Base-by-base conservation (phyloP, 2,888 invertebrate species). In the Ochropleura leucogaster region DNA sequence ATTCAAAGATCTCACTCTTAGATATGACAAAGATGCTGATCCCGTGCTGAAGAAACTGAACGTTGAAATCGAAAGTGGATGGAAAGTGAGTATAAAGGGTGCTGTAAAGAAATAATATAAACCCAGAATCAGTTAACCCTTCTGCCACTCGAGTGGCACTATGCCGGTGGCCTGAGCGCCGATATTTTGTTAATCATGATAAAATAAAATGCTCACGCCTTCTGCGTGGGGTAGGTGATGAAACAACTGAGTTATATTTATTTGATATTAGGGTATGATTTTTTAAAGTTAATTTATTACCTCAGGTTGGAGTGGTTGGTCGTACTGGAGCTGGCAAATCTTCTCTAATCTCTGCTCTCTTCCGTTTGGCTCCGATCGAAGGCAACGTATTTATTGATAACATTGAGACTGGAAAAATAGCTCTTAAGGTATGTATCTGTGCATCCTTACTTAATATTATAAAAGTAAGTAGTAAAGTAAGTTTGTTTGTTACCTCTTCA, bases 311-410 rank as follows among this genome's bases (percentile, higher is more conserved):
- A 68, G 98, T 98, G 78, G 98, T 98, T 1, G 99, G 99, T 0
- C 97, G 99, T 68, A 99, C 99, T 0, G 99, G 99, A 3, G 98
- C 99, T 12, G 99, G 99, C 18, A 98, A 98, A 92, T 98, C 98
- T 0, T 98, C 98, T 0, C 94, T 98, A 57, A 98, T 98, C 82
- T 97, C 98, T 7, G 98, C 99, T 1, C 94, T 99, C 42, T 99
- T 99, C 94, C 97, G 98, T 5, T 93, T 99, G 83, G 97, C 98
- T 0, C 98, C 98, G 60, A 97, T 98, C 30, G 97, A 98, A 71
- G 99, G 99, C 1, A 92, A 95, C 20, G 97, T 99, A 53, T 92
- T 94, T 78, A 98, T 99, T 71, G 99, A 99, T 89, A 97, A 97
- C 8, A 90, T 98, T 0, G 97, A 98, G 72, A 98, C 97, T 0